Conservation (phyloP, 2,113 vertebrate species). For the Caranx ignobilis region DNA sequence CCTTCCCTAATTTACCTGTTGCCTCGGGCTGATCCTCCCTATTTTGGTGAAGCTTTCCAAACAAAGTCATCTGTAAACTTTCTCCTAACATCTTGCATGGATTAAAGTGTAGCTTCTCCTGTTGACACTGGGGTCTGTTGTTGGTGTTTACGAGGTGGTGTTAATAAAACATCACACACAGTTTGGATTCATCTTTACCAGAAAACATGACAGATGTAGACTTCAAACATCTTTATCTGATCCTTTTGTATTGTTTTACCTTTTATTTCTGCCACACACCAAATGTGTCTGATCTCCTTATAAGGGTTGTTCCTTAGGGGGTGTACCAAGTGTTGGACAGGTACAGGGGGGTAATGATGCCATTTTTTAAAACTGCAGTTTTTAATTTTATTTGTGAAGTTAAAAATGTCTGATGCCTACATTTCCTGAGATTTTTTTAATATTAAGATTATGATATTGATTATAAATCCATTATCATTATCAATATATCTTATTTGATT, state of each 20-base stretch:
- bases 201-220: neutral
- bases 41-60: neutral
- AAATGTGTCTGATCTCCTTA: neutral
- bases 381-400: neutral
- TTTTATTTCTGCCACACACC: neutral
- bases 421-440: neutral
- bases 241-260: neutral
- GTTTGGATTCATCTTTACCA: neutral
- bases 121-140: neutral
- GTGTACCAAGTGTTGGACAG: neutral
- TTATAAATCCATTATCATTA: neutral
- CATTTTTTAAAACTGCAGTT: neutral
- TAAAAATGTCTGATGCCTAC: neutral
- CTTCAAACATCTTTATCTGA: neutral
- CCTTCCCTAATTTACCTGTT: neutral
- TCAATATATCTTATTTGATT: neutral
- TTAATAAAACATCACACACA: neutral
- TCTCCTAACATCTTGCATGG: neutral
- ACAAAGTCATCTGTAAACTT: neutral
- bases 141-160: neutral
- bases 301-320: neutral
- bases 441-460: neutral
- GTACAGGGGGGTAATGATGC: neutral
- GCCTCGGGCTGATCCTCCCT: neutral
- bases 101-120: neutral